phyloP scores from a whole-genome alignment of 2,888 invertebrate species.

The Mallateleia sp. region DNA sequence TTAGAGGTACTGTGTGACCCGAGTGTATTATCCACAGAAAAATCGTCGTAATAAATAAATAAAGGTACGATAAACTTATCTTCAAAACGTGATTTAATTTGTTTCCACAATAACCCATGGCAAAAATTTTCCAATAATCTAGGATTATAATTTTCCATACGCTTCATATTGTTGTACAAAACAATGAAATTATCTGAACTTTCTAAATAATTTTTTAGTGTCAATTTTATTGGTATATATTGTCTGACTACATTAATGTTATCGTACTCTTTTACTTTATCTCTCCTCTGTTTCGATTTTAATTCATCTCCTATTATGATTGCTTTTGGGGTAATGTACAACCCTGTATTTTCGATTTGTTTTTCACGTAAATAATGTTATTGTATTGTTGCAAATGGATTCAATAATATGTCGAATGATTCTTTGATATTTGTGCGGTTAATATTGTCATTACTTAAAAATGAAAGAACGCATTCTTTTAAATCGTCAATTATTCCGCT shows the following conservation, averaged over 20 bases:
- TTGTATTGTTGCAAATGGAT: background rate
- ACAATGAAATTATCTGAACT: background rate
- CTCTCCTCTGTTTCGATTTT: background rate
- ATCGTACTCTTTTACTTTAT: background rate
- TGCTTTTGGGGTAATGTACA: background rate
- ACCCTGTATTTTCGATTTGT: background rate
- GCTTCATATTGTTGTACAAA: background rate
- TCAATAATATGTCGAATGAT: background rate
- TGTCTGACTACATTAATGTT: background rate
- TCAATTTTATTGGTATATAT: constrained; percentile 7
- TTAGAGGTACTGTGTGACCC: constrained; percentile 23
- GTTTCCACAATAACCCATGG: constrained; percentile 46
- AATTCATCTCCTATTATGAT: background rate
- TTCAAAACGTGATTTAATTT: constrained; percentile 17
- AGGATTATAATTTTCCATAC: background rate
- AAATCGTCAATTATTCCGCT: background rate
- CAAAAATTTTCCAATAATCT: constrained; percentile 34
- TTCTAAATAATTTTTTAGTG: constrained; percentile 9
- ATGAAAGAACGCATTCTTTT: background rate
- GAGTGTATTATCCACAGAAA: constrained; percentile 38
- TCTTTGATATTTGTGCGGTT: background rate
- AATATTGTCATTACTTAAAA: background rate
- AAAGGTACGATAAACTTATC: constrained; percentile 23
- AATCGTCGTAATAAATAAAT: constrained; percentile 56
- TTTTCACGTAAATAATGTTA: background rate